phyloP scores from a whole-genome alignment of 2,888 invertebrate genomes.

The Acronicta aceris region DNA sequence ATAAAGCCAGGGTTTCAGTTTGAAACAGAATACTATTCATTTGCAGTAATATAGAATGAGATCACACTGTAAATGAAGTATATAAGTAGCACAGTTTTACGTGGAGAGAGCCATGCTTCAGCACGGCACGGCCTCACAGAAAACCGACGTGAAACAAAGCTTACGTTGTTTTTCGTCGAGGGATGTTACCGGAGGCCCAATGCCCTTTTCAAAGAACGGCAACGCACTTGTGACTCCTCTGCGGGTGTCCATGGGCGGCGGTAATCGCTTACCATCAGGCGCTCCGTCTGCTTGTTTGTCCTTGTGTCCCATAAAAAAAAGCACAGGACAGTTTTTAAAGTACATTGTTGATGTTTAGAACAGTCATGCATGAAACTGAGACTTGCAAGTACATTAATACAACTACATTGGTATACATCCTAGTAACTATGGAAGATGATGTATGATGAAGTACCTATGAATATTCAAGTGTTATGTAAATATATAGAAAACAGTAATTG shows the following conservation, averaged over 20 bases:
- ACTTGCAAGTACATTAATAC: slow-evolving; percentile 49
- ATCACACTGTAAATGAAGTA: slow-evolving; percentile 47
- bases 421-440: slow-evolving; percentile 64
- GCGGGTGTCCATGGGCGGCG: too few species aligned
- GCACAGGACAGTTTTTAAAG: slow-evolving; percentile 3
- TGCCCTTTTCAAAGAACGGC: too few species aligned
- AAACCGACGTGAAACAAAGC: too few species aligned
- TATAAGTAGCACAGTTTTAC: slow-evolving; percentile 23
- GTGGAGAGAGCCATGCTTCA: too few species aligned
- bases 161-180: too few species aligned
- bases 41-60: slow-evolving; percentile 50
- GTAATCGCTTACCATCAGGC: too few species aligned
- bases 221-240: too few species aligned
- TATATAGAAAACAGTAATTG: slow-evolving; percentile 66
- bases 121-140: too few species aligned
- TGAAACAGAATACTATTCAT: slow-evolving; percentile 19
- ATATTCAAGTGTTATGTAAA: slow-evolving; percentile 59
- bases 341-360: slow-evolving; percentile 10
- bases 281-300: too few species aligned
- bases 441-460: slow-evolving; percentile 48
- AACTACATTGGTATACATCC: slow-evolving; percentile 54
- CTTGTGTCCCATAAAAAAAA: too few species aligned
- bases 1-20: slow-evolving; percentile 6
- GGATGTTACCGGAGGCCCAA: too few species aligned
- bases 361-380: slow-evolving; percentile 33